Conservation (phyloP, 2,113 vertebrate genomes). For the Hepsetus odoe region DNA sequence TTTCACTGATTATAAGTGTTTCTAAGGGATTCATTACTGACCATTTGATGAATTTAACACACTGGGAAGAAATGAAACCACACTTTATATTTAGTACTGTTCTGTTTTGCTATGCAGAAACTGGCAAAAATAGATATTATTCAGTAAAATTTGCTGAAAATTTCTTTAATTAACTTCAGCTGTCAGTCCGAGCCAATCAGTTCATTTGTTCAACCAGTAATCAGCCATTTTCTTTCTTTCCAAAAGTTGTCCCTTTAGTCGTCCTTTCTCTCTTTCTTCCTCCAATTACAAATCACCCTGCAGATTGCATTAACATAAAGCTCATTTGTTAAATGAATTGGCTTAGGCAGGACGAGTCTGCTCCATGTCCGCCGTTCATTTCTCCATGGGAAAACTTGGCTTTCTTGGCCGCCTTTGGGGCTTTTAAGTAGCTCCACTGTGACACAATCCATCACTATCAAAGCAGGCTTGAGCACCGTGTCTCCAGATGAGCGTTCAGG, state of each 20-base stretch:
- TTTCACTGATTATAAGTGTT: no score
- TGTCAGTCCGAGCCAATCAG: no score
- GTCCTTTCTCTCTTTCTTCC: background rate
- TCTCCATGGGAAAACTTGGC: constrained; percentile 21
- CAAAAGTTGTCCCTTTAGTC: background rate
- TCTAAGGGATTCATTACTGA: no score
- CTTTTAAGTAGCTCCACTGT: constrained; percentile 30
- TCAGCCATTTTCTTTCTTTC: no score
- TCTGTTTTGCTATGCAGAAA: no score
- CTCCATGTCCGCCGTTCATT: constrained; percentile 34
- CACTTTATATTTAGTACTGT: no score
- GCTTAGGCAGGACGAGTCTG: constrained; percentile 22
- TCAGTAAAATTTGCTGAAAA: no score
- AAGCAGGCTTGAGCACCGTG: background rate
- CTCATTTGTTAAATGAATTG: constrained; percentile 40
- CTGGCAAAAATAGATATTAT: no score
- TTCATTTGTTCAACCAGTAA: background rate
- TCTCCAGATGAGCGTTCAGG: background rate
- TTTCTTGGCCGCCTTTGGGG: constrained; percentile 15
- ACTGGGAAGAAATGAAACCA: no score
- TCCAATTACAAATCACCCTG: constrained; percentile 24
- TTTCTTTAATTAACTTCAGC: no score
- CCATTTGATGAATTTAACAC: no score
- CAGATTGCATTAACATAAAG: constrained; percentile 5
- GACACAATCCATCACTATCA: constrained; percentile 33